A percentile compares a stretch with the other conserved stretches of the same genome.
These are phyloP conservation scores for Malurus alboscapulatus DNA, from an alignment of 2,113 vertebrate genomes.

Conservation along the genomic window DNA sequence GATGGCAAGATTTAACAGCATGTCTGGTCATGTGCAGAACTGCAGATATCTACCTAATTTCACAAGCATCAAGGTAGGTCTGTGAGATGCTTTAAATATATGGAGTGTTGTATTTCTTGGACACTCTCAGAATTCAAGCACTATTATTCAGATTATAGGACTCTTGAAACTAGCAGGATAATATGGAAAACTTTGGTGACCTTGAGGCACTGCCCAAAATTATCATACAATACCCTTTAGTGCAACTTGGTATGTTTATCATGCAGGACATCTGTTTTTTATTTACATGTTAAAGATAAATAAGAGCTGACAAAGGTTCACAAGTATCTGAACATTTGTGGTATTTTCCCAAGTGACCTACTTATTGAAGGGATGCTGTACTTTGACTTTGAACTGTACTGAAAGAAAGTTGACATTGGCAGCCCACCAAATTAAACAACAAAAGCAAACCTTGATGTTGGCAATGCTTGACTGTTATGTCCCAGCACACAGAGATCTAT, in stretches of 20 bases:
- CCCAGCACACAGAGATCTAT: not conserved
- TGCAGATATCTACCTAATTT: not conserved
- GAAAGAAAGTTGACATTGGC: not conserved
- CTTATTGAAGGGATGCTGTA: not conserved
- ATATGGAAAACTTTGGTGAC: not conserved
- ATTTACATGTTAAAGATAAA: not conserved
- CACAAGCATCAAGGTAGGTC: not conserved
- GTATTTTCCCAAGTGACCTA: not conserved
- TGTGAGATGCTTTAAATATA: not conserved
- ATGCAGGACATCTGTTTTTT: not conserved
- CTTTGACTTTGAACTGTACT: not conserved
- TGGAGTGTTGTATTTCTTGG: not conserved
- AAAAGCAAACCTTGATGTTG: not conserved
- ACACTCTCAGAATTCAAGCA: not conserved
- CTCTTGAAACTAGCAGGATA: not conserved
- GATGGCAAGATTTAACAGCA: not conserved
- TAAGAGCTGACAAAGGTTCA: not conserved
- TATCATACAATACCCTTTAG: not conserved
- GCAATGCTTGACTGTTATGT: not conserved
- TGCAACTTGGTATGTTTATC: not conserved
- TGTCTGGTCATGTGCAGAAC: not conserved
- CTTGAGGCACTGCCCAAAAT: not conserved
- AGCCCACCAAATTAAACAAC: constrained; percentile 2
- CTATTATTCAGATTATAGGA: not conserved
- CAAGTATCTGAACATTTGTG: not conserved